A percentile compares a stretch with the other conserved stretches of the same genome.
Conservation (phyloP, 2,888 invertebrate species). For the Orthonychiurus folsomi region DNA sequence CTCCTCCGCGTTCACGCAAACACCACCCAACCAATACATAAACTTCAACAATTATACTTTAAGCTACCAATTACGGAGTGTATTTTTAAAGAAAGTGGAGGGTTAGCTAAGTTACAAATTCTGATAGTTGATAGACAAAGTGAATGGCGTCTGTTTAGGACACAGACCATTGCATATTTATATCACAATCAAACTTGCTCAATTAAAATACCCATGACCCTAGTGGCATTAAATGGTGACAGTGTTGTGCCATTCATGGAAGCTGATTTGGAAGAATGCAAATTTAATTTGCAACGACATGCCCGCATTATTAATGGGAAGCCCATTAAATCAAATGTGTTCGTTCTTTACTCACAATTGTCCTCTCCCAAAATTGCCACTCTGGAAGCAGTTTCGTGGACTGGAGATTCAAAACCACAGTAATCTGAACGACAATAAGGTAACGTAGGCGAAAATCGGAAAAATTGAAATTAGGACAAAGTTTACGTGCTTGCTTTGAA, state of each 20-base stretch:
- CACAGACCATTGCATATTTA: not conserved
- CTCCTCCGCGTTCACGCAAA: too few species aligned
- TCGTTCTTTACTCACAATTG: too few species aligned
- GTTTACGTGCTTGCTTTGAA: too few species aligned
- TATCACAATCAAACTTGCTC: not conserved
- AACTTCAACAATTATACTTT: not conserved
- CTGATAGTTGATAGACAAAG: not conserved
- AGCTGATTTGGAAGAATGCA: not conserved
- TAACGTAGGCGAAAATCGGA: too few species aligned
- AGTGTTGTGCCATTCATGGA: not conserved
- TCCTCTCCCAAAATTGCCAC: too few species aligned
- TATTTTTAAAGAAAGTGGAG: not conserved
- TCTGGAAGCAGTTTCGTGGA: too few species aligned
- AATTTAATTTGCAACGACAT: not conserved
- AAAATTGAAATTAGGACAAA: too few species aligned
- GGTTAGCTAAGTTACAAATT: not conserved
- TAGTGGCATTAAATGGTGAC: not conserved
- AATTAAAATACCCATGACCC: not conserved
- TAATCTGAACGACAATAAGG: too few species aligned
- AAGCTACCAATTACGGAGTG: not conserved
- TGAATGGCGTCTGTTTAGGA: not conserved
- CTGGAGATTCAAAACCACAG: too few species aligned
- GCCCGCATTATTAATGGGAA: too few species aligned
- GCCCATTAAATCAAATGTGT: too few species aligned
- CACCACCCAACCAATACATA: too few species aligned